Base-by-base conservation (phyloP, 1,140 invertebrate species). In the Drosophila bocqueti region DNA sequence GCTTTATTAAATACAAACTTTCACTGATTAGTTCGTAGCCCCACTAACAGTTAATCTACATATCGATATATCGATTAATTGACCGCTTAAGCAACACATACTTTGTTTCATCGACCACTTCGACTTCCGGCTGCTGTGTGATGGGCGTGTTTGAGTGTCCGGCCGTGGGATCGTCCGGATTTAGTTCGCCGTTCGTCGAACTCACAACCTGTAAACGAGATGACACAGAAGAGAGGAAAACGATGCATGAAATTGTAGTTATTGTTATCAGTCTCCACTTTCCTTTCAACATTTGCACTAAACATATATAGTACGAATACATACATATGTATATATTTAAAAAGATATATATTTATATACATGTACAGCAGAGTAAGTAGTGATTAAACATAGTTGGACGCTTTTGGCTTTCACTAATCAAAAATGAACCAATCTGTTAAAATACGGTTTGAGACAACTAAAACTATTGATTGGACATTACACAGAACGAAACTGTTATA, bases 121-220 rank as follows among this genome's bases (percentile, higher is more conserved):
- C 98, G 45, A 98, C 96, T 95, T 99, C 98, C 91, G 94, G 94
- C 93, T 97, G 96, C 92, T 97, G 96, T 71, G 98, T 98, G 92
- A 99, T 99, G 68, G 98, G 98, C 79, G 98, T 98, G 93, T 99
- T 99, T 91, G 98, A 99, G 94, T 99, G 98, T 59, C 98, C 98
- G 83, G 97, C 98, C 50, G 97, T 98, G 29, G 98, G 98, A 94
- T 99, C 98, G 93, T 99, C 98, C 81, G 97, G 96, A 58, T 97
- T 97, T 85, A 99, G 94, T 94, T 99, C 98, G 80, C 98, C 98
- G 94, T 99, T 99, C 63, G 98, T 99, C 76, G 98, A 99, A 93
- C 97, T 98, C 79, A 99, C 98, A 95, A 99, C 98, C 97, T 99
- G 95, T 10, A 95, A 94, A 90, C 94, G 58, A 46, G 40, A 21